Conservation (phyloP, 1,140 invertebrate species). For the Pseudomyrmex pallidus region DNA sequence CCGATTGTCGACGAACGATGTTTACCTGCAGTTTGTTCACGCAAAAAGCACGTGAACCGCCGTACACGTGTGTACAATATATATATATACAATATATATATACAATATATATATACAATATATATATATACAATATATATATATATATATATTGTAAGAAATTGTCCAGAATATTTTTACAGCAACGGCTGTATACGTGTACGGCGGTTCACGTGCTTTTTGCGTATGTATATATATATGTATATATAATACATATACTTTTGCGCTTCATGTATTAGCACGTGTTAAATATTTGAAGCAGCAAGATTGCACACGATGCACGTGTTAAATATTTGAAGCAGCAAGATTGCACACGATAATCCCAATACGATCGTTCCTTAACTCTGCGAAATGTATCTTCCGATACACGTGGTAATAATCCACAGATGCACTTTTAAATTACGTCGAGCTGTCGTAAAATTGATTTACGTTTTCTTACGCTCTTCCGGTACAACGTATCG, state of each 20-base stretch:
- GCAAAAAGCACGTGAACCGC: too few relatives aligned
- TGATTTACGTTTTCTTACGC: conserved; percentile 30
- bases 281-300: not conserved
- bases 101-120: too few relatives aligned
- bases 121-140: not conserved
- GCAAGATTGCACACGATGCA: not conserved
- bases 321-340: not conserved
- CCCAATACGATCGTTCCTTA: not conserved
- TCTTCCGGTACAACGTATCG: conserved; percentile 59
- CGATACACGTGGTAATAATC: conserved; percentile 14
- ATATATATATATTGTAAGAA: too few relatives aligned
- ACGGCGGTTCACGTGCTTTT: too few relatives aligned
- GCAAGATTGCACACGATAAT: not conserved
- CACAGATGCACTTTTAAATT: conserved; percentile 15
- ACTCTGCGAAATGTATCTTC: not conserved
- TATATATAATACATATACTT: not conserved
- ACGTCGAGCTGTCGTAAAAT: conserved; percentile 28
- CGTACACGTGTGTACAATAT: too few relatives aligned
- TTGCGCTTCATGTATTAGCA: too few relatives aligned
- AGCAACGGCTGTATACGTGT: too few relatives aligned
- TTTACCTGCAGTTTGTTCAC: too few relatives aligned
- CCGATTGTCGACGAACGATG: too few relatives aligned
- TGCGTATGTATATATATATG: too few relatives aligned
- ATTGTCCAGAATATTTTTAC: too few relatives aligned
- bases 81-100: not conserved